phyloP scores from a whole-genome alignment of 2,113 vertebrate genomes.

The Bos taurus region DNA sequence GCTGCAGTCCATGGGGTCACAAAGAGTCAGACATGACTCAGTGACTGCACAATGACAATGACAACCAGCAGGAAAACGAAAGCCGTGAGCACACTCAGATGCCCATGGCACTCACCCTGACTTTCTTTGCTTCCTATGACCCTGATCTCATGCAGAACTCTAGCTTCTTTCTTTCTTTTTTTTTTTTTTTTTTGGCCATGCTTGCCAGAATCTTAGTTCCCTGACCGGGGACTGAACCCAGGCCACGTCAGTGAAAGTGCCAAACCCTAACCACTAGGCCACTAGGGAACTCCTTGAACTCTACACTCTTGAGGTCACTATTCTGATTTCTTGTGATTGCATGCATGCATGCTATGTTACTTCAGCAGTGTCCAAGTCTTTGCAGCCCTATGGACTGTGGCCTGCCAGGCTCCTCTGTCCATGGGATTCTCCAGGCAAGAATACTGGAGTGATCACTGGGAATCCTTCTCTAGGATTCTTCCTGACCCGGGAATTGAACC shows the following conservation, averaged over 20 bases:
- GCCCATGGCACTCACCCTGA: accelerated
- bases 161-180: neutral
- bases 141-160: neutral
- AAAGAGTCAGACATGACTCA: neutral
- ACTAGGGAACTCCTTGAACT: neutral
- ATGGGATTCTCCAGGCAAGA: neutral
- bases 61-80: neutral
- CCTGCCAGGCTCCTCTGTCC: neutral
- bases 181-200: neutral
- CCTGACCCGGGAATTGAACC: neutral
- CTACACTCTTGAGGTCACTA: accelerated
- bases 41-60: accelerated
- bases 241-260: neutral
- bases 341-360: neutral
- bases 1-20: neutral
- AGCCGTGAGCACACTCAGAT: neutral
- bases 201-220: neutral
- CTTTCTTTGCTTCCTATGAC: neutral
- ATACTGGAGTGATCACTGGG: neutral
- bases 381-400: neutral
- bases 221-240: neutral
- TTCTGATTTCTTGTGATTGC: neutral
- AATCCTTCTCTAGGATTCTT: neutral
- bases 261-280: neutral
- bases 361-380: neutral